A percentile compares a stretch with the other conserved stretches of the same genome.
Conservation (phyloP, 2,113 vertebrate species). For the Elephantulus edwardii region DNA sequence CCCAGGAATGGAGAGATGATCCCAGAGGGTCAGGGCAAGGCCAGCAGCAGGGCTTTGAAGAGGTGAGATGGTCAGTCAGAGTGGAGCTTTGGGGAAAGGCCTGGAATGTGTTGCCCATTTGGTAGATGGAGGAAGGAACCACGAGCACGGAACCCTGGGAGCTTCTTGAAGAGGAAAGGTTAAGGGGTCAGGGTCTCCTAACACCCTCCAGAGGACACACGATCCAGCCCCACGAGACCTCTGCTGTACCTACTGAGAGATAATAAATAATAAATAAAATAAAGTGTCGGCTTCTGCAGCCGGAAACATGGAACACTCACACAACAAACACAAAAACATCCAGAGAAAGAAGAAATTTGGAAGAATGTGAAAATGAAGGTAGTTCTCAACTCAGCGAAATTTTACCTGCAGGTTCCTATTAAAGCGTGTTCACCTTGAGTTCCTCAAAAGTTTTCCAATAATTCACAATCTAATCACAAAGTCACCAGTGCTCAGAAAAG, state of each 20-base stretch:
- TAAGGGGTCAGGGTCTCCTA: rapidly evolving
- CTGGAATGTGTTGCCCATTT: rapidly evolving
- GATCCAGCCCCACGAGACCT: rapidly evolving
- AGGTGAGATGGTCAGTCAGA: rapidly evolving
- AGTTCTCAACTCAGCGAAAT: too few species aligned
- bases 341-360: background rate
- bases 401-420: background rate
- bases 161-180: too few species aligned
- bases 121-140: background rate
- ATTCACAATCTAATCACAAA: conserved; percentile 68
- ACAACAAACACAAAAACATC: background rate
- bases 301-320: too few species aligned
- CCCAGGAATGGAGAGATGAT: background rate
- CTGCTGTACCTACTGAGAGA: background rate
- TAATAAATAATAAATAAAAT: rapidly evolving
- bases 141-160: rapidly evolving
- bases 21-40: background rate
- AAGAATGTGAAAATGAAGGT: rapidly evolving
- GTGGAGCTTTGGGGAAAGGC: too few species aligned
- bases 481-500: conserved; percentile 72
- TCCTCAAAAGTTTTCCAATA: conserved; percentile 65
- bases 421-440: conserved; percentile 35
- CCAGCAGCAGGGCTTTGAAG: background rate
- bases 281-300: too few species aligned
- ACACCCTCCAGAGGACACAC: background rate